These are phyloP conservation scores for Mionectes olivaceus DNA, from an alignment of 2,797 vertebrate species.

Conservation along the genomic window DNA sequence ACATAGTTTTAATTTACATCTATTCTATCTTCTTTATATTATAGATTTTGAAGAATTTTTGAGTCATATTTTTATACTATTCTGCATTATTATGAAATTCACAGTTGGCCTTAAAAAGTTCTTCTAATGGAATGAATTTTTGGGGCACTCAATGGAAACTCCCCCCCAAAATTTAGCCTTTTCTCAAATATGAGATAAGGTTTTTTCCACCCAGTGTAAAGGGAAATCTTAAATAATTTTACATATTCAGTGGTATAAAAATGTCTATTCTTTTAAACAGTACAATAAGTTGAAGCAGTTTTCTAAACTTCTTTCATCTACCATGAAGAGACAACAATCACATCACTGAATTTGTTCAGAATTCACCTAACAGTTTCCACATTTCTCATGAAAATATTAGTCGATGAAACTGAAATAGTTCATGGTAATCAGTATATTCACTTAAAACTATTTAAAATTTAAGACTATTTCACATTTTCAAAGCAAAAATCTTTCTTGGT, in stretches of 20 bases:
- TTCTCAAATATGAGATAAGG: not conserved
- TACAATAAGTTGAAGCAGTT: not conserved
- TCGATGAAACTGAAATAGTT: not conserved
- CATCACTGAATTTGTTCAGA: not conserved
- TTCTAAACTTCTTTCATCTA: not conserved
- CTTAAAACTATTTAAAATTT: not conserved
- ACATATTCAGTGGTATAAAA: not conserved
- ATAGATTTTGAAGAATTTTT: not conserved
- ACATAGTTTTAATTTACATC: not conserved
- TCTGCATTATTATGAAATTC: not conserved
- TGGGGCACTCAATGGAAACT: not conserved
- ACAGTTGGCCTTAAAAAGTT: not conserved
- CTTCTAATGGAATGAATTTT: not conserved
- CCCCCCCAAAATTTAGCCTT: not conserved
- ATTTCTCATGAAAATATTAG: not conserved
- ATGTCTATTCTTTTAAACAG: not conserved
- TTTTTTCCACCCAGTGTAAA: not conserved
- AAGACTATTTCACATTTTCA: not conserved
- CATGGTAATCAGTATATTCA: not conserved
- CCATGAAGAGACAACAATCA: not conserved
- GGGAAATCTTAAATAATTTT: not conserved
- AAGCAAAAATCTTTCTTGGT: not conserved
- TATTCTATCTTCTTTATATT: slow-evolving; percentile 15
- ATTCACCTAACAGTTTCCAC: not conserved
- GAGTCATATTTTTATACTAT: not conserved